Conservation (phyloP, 2,113 vertebrate species). For the Engystomops pustulosus region DNA sequence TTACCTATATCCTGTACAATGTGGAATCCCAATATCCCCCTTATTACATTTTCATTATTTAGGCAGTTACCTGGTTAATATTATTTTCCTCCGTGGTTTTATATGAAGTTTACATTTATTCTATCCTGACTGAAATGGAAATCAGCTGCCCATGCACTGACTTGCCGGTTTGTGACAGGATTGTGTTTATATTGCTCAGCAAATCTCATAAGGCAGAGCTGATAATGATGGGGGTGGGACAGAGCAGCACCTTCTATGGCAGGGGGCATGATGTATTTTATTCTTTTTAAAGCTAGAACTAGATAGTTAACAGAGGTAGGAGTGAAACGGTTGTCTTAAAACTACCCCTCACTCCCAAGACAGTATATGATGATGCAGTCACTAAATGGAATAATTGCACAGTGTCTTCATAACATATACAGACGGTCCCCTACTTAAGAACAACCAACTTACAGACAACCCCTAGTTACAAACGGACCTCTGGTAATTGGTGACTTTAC, state of each 20-base stretch:
- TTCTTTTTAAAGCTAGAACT: no score
- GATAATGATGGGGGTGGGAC: background rate
- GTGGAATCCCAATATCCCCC: no score
- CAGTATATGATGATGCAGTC: background rate
- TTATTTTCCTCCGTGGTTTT: background rate
- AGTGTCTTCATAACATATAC: no score
- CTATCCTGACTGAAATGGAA: background rate
- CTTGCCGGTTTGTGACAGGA: background rate
- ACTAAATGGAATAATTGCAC: background rate
- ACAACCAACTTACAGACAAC: no score
- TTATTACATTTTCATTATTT: no score
- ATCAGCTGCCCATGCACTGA: background rate
- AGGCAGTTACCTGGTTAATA: no score
- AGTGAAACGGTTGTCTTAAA: background rate
- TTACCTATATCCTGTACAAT: no score
- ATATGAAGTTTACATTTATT: background rate
- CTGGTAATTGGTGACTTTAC: no score
- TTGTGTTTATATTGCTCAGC: background rate
- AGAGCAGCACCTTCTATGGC: background rate
- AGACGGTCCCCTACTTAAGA: no score
- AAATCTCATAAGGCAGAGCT: background rate
- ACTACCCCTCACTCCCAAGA: no score
- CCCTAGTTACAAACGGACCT: no score
- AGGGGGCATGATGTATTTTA: no score
- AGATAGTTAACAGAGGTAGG: background rate